A percentile compares a stretch with the other conserved stretches of the same genome.
These are phyloP conservation scores for Resseliella maxima DNA, from an alignment of 2,888 invertebrate species.

Conservation along the genomic window DNA sequence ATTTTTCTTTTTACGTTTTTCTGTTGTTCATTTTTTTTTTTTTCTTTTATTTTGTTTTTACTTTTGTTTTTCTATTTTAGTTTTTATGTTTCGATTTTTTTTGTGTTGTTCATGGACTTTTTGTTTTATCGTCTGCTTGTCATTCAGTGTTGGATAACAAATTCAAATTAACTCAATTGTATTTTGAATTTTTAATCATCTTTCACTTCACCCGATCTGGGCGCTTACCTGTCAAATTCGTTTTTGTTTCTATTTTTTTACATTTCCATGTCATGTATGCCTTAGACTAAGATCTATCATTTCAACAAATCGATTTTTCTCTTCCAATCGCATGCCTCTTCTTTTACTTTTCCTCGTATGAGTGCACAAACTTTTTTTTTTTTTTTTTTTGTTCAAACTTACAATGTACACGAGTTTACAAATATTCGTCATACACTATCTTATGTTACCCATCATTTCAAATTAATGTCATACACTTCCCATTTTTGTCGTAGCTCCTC, in stretches of 20 bases:
- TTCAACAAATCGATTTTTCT: neutral
- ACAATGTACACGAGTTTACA: too few species aligned
- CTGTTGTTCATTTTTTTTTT: neutral
- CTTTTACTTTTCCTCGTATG: neutral
- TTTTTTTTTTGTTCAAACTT: neutral
- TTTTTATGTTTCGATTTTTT: neutral
- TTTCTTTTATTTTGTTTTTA: neutral
- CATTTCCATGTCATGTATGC: neutral
- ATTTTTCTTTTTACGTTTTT: too few species aligned
- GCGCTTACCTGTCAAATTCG: neutral
- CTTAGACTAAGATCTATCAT: neutral
- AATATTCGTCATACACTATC: too few species aligned
- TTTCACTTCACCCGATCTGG: constrained; percentile 2
- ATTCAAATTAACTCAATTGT: neutral
- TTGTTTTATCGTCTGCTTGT: neutral
- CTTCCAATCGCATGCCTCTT: neutral
- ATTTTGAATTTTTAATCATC: neutral
- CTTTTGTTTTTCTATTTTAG: neutral
- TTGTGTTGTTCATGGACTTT: neutral
- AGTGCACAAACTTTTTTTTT: neutral
- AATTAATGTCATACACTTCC: neutral
- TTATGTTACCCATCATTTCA: neutral
- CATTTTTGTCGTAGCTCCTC: constrained; percentile 18
- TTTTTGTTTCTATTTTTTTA: neutral
- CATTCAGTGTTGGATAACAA: neutral